Conservation (phyloP, 2,888 invertebrate genomes). For the Melipona beecheii region DNA sequence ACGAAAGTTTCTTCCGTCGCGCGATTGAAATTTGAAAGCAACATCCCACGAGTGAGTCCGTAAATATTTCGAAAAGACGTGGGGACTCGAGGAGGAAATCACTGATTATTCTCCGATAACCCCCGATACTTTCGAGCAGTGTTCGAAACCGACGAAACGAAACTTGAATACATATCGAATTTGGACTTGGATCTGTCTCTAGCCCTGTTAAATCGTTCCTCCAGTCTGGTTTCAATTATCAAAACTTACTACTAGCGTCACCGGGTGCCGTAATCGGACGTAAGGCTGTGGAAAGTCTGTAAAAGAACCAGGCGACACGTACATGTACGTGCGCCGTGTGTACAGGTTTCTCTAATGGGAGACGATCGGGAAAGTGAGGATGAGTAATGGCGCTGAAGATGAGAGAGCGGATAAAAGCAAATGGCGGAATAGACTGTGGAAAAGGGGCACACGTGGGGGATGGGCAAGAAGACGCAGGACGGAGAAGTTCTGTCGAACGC, state of each 20-base stretch:
- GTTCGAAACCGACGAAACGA: too few species aligned
- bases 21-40: too few species aligned
- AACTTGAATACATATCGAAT: too few species aligned
- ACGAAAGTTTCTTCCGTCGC: too few species aligned
- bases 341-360: slow-evolving; percentile 46
- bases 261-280: slow-evolving; percentile 13
- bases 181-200: too few species aligned
- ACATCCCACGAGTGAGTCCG: too few species aligned
- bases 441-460: neutral
- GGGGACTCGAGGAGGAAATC: too few species aligned
- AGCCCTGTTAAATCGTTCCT: slow-evolving; percentile 19
- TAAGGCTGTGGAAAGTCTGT: slow-evolving; percentile 3
- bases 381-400: slow-evolving; percentile 45
- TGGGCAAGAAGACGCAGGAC: neutral
- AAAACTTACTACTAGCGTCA: slow-evolving; percentile 23
- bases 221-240: slow-evolving; percentile 16
- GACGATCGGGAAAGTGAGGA: slow-evolving; percentile 43
- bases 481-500: neutral
- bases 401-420: slow-evolving; percentile 36
- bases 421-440: slow-evolving; percentile 32
- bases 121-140: too few species aligned
- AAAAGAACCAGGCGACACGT: neutral
- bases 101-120: too few species aligned
- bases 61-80: too few species aligned
- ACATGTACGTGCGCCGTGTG: neutral